Base-by-base conservation (phyloP, 2,888 invertebrate genomes). In the Ariolimax columbianus region DNA sequence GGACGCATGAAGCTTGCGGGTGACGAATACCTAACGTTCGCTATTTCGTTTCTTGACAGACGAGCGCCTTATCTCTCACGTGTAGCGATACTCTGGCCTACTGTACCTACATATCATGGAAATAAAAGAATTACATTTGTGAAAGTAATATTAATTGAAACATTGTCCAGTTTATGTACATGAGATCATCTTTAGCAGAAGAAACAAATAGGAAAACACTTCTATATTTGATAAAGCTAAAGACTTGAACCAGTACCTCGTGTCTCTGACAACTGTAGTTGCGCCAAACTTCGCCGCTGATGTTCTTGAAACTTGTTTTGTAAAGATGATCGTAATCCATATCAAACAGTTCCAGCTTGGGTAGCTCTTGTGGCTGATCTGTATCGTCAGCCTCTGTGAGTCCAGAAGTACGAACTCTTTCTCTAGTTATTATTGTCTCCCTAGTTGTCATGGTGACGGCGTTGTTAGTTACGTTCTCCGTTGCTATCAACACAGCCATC, bases 201-300 rank as follows among this genome's bases (percentile, higher is more conserved):
- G n/a, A n/a, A n/a, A n/a, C n/a, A n/a, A n/a, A n/a, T n/a, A n/a
- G n/a, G n/a, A n/a, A n/a, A n/a, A n/a, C n/a, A n/a, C n/a, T n/a
- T n/a, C n/a, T n/a, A n/a, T n/a, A n/a, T n/a, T n/a, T n/a, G n/a
- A n/a, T n/a, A n/a, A n/a, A n/a, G 51, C 47, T 63, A 4, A 63
- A 63, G 30, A 30, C 11, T 63, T 30, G 30, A n/a, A n/a, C n/a
- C 63, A 4, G n/a, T 80, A 82, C 82, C 82, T 82, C 72, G 19
- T 51, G 55, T 14, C 51, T 73, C 36, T 51, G 55, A n/a, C 82
- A 82, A 26, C 55, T 82, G 38, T 82, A 72, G 55, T 82, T 72
- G 33, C 30, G 40, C 82, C 82, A 82, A 3, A 82, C 11, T 0
- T 73, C 72, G 2, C 51, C 73, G 51, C 55, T 82, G 36, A 72